Conservation (phyloP, 1,140 invertebrate genomes). For the Zophobas atratus region DNA sequence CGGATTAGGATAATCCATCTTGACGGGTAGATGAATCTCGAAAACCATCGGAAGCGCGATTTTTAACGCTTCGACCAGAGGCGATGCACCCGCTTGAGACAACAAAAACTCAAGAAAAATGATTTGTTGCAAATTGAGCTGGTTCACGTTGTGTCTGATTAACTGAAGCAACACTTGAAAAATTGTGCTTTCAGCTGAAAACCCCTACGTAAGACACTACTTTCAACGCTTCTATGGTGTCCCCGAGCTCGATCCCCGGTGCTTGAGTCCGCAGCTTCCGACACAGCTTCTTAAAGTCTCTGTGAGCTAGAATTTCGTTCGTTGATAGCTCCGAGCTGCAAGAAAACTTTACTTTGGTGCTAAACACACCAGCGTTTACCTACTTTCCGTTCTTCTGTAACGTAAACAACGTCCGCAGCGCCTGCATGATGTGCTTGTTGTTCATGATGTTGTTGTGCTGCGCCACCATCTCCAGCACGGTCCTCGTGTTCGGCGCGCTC, state of each 20-base stretch:
- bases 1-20: conserved; percentile 72
- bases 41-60: conserved; percentile 76
- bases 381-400: conserved; percentile 62
- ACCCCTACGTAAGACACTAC: conserved; percentile 72
- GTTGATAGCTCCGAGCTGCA: conserved; percentile 60
- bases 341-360: conserved; percentile 50
- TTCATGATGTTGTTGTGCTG: conserved; percentile 62
- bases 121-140: conserved; percentile 73
- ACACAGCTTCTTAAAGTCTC: conserved; percentile 70
- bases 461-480: conserved; percentile 58
- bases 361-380: conserved; percentile 1
- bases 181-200: conserved; percentile 70
- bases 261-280: conserved; percentile 70
- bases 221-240: conserved; percentile 73
- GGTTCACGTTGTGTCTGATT: conserved; percentile 73
- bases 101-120: conserved; percentile 75
- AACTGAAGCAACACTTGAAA: conserved; percentile 76
- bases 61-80: conserved; percentile 74
- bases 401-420: conserved; percentile 58
- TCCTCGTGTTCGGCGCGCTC: conserved; percentile 51
- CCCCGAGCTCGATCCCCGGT: conserved; percentile 69
- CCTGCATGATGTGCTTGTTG: conserved; percentile 61
- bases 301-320: conserved; percentile 61
- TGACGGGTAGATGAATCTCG: conserved; percentile 71
- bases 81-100: conserved; percentile 66